phyloP scores from a whole-genome alignment of 2,888 invertebrate genomes.

The Drosophila pseudotakahashii region DNA sequence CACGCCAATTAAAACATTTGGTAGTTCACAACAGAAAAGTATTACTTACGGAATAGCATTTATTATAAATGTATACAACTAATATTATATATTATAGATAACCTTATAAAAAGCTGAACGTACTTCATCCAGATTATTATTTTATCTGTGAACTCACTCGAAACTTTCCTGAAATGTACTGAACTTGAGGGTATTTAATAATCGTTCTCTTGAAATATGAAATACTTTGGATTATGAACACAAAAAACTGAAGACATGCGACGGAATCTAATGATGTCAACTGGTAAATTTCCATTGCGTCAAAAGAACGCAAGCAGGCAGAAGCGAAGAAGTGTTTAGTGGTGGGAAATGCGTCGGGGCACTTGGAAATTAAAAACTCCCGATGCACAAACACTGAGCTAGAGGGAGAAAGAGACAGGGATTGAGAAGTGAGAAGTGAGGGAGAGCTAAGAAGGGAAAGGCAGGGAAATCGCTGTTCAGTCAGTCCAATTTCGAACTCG shows the following conservation, averaged over 20 bases:
- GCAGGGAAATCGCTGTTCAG: neutral
- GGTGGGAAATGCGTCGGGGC: constrained; percentile 25
- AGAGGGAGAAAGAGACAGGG: constrained; percentile 1
- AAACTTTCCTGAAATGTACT: too few species aligned
- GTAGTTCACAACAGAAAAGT: too few species aligned
- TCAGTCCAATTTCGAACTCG: constrained; percentile 16
- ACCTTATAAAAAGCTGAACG: too few species aligned
- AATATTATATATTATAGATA: too few species aligned
- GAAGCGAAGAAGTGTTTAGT: constrained; percentile 1
- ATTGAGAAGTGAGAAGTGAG: neutral
- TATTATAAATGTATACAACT: too few species aligned
- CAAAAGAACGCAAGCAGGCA: neutral
- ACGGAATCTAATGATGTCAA: constrained; percentile 24
- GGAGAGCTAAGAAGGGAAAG: neutral
- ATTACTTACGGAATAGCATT: too few species aligned
- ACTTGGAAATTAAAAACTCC: constrained; percentile 19
- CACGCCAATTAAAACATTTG: neutral
- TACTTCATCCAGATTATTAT: too few species aligned
- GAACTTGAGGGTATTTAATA: neutral
- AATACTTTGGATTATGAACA: neutral
- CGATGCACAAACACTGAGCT: constrained; percentile 3
- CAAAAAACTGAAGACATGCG: constrained; percentile 10
- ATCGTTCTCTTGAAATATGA: neutral
- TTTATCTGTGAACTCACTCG: too few species aligned
- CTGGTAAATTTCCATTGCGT: constrained; percentile 40